phyloP scores from a whole-genome alignment of 2,797 vertebrate species.

The Aulostomus chinensis region DNA sequence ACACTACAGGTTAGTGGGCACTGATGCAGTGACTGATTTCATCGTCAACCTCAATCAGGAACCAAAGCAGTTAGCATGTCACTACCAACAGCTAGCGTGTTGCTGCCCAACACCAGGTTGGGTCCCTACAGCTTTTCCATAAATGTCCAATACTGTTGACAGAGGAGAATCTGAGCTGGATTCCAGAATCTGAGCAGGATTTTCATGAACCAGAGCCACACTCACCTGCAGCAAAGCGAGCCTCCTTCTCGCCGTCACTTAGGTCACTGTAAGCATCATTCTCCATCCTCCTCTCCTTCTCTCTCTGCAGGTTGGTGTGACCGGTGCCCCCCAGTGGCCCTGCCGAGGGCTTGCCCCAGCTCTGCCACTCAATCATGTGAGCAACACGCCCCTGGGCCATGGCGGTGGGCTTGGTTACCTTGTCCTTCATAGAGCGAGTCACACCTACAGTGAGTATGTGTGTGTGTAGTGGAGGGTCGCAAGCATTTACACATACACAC shows the following conservation, averaged over 20 bases:
- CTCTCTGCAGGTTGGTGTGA: constrained; percentile 80
- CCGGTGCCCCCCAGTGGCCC: constrained; percentile 82
- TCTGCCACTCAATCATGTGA: constrained; percentile 99
- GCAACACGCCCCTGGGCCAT: constrained; percentile 96
- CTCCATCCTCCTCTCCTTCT: constrained; percentile 80
- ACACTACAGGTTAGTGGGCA: no score
- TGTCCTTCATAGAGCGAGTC: constrained; percentile 95
- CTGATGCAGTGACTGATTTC: no score
- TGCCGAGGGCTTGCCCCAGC: constrained; percentile 89
- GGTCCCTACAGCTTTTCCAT: no score
- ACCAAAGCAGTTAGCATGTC: no score
- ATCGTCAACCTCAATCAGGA: no score
- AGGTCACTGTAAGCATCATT: constrained; percentile 94
- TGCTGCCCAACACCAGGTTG: no score
- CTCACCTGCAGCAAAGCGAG: constrained; percentile 93
- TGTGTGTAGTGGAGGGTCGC: no score
- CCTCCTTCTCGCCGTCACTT: constrained; percentile 97
- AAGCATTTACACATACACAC: constrained; percentile 18
- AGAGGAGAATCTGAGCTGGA: no score
- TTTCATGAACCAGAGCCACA: background rate
- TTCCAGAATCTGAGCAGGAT: no score
- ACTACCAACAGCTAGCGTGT: no score
- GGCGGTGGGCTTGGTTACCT: constrained; percentile 96
- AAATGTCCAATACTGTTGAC: no score
- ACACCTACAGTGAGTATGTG: constrained; percentile 81